phyloP scores from a whole-genome alignment of 2,888 invertebrate species.

The Glyphotaelius pellucidus region DNA sequence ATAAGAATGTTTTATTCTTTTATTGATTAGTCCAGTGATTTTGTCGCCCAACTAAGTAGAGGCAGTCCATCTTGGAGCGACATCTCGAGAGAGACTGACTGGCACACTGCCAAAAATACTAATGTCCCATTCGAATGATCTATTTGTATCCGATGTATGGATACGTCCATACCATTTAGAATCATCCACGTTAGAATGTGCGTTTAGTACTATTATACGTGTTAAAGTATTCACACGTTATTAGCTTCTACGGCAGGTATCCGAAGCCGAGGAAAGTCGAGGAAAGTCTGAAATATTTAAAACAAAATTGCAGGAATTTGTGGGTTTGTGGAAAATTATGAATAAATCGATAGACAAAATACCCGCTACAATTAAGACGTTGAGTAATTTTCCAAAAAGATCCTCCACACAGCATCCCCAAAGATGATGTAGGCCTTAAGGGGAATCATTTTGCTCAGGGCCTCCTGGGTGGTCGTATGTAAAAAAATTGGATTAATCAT shows the following conservation, averaged over 20 bases:
- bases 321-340: neutral
- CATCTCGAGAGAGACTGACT: constrained; percentile 6
- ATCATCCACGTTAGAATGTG: constrained; percentile 49
- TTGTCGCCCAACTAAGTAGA: neutral
- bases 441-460: no score
- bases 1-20: neutral
- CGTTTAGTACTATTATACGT: constrained; percentile 3
- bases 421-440: no score
- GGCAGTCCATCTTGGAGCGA: neutral
- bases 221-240: constrained; percentile 22
- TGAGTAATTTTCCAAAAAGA: no score
- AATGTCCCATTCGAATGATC: constrained; percentile 77
- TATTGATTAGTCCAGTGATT: neutral
- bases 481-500: no score
- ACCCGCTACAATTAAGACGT: no score
- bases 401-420: no score
- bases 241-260: constrained; percentile 26
- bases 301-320: neutral
- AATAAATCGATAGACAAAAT: neutral
- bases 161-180: constrained; percentile 68
- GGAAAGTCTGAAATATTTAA: neutral
- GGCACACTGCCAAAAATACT: constrained; percentile 70
- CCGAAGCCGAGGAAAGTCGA: neutral
- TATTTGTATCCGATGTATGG: constrained; percentile 77
- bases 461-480: no score